These are phyloP conservation scores for Podarcis raffonei DNA, from an alignment of 2,113 vertebrate genomes.

Conservation along the genomic window DNA sequence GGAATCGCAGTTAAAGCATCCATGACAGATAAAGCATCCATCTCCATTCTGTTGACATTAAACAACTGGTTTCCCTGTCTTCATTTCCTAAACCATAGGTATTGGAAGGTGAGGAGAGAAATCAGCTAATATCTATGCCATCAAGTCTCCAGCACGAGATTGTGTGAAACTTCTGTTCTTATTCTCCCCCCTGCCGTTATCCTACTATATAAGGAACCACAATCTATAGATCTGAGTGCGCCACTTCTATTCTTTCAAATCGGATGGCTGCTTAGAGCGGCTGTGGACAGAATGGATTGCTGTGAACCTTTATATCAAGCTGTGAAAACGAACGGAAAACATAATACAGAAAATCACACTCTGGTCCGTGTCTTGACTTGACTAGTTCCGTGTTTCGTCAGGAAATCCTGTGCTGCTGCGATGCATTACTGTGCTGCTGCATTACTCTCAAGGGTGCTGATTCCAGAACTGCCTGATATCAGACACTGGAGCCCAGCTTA, in stretches of 20 bases:
- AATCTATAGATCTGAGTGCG: conserved; percentile 11
- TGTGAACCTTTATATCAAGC: conserved; percentile 9
- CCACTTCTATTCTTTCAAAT: conserved; percentile 16
- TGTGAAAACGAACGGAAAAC: conserved; percentile 7
- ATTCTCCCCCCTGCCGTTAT: neutral
- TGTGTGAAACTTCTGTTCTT: neutral
- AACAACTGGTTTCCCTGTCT: conserved; percentile 32
- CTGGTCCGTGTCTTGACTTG: neutral
- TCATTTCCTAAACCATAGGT: neutral
- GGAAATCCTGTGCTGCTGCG: neutral
- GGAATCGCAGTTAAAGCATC: too few species aligned
- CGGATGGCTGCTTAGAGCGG: neutral
- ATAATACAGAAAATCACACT: conserved; percentile 19
- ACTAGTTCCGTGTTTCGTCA: conserved; percentile 1
- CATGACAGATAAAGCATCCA: neutral
- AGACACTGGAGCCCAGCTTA: neutral
- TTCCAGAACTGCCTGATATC: neutral
- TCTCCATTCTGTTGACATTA: conserved; percentile 23
- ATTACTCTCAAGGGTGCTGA: neutral
- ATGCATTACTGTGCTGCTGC: too few species aligned
- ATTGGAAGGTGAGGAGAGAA: neutral
- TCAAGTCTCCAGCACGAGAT: conserved; percentile 7
- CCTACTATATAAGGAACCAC: neutral
- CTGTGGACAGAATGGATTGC: neutral
- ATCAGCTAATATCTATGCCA: neutral